Percentiles rank a stretch among this genome's conserved stretches.
phyloP scores from a whole-genome alignment of 2,113 vertebrate species.

The Etheostoma cragini region DNA sequence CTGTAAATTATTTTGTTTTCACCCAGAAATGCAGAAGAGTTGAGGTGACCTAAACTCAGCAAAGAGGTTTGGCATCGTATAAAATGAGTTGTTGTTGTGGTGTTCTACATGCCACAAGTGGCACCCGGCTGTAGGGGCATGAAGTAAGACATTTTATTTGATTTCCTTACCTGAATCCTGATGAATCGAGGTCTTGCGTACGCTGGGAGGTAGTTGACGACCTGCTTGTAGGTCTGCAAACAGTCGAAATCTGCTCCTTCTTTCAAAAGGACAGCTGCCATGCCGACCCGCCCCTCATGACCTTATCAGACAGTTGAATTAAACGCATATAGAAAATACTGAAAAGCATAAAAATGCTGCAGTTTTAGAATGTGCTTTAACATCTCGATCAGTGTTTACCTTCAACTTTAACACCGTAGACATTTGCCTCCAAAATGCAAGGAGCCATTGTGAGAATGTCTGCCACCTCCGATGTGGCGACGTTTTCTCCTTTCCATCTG shows the following conservation, averaged over 20 bases:
- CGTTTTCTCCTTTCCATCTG: conserved; percentile 97
- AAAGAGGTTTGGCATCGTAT: not conserved
- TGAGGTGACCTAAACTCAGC: not conserved
- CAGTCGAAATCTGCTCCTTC: conserved; percentile 85
- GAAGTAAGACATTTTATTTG: not conserved
- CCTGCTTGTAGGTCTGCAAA: conserved; percentile 74
- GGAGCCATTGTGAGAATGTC: conserved; percentile 77
- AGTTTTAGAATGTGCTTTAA: not conserved
- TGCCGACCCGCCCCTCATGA: conserved; percentile 91
- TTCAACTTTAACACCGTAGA: conserved; percentile 91
- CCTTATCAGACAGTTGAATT: conserved; percentile 71
- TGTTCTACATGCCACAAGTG: not conserved
- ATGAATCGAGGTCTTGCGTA: conserved; percentile 90
- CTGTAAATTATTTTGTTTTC: not conserved
- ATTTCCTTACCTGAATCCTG: conserved; percentile 86
- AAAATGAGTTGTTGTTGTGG: too few relatives aligned
- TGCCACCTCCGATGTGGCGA: conserved; percentile 92
- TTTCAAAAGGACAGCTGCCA: conserved; percentile 87
- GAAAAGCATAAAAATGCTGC: not conserved
- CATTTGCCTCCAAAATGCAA: conserved; percentile 89
- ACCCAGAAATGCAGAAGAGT: not conserved
- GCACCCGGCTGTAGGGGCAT: not conserved
- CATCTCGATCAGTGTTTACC: conserved; percentile 74
- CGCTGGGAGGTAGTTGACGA: conserved; percentile 81
- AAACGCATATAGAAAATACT: not conserved